phyloP scores from a whole-genome alignment of 1,140 invertebrate genomes.

The Bombus pascuorum region DNA sequence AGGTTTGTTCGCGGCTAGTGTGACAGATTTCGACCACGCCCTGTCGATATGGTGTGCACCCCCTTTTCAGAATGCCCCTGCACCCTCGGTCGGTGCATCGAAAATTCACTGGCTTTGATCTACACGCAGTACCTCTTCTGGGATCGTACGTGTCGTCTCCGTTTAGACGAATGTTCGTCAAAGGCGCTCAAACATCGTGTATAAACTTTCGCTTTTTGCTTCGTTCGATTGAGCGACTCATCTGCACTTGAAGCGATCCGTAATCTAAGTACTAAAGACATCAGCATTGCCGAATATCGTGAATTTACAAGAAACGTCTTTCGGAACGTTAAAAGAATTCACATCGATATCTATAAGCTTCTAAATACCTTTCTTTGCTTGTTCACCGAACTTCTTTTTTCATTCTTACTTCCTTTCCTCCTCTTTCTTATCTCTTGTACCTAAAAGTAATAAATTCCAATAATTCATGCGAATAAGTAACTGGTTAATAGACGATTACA shows the following conservation, averaged over 20 bases:
- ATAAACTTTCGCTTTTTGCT: neutral
- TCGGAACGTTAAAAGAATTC: neutral
- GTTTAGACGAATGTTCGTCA: conserved; percentile 26
- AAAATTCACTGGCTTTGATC: conserved; percentile 64
- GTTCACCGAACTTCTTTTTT: neutral
- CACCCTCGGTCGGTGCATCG: conserved; percentile 48
- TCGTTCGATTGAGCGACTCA: neutral
- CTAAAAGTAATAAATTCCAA: no score
- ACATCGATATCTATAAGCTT: neutral
- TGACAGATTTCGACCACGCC: conserved; percentile 83
- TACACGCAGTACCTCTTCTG: conserved; percentile 28
- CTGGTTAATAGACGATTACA: neutral
- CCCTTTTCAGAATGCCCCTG: conserved; percentile 57
- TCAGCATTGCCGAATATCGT: neutral
- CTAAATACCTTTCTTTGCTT: neutral
- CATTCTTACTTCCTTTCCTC: neutral
- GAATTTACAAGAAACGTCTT: neutral
- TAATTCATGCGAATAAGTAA: neutral
- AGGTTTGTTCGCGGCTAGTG: conserved; percentile 80
- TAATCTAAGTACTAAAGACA: neutral
- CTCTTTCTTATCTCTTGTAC: neutral
- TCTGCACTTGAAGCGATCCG: neutral
- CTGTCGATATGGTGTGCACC: conserved; percentile 78
- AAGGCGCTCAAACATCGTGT: conserved; percentile 3
- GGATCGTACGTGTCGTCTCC: conserved; percentile 40